Percentiles rank a stretch among this genome's conserved stretches.
phyloP scores from a whole-genome alignment of 2,113 vertebrate genomes.

The Coptodon bakossiorum region DNA sequence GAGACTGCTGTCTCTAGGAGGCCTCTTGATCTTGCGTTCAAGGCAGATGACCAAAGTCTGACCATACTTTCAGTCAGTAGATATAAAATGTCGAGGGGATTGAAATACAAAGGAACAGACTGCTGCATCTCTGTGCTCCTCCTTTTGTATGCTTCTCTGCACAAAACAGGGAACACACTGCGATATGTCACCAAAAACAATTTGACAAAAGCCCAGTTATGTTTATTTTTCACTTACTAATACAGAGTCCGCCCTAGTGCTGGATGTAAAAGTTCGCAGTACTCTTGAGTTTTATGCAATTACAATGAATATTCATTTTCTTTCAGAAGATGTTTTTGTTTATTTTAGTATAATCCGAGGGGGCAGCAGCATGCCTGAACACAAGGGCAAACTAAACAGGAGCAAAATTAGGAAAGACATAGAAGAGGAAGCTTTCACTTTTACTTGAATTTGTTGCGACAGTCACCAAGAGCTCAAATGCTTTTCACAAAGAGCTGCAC shows the following conservation, averaged over 20 bases:
- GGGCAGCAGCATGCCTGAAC: constrained; percentile 3
- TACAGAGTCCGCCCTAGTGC: background rate
- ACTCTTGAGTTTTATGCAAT: background rate
- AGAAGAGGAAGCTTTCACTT: constrained; percentile 12
- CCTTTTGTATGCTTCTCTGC: background rate
- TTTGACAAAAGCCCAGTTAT: background rate
- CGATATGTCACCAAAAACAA: background rate
- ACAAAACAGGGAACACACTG: background rate
- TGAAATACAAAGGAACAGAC: constrained; percentile 19
- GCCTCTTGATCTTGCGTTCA: background rate
- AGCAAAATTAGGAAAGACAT: constrained; percentile 18
- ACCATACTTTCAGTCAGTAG: constrained; percentile 13
- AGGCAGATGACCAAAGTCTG: constrained; percentile 34
- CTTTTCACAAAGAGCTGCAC: background rate
- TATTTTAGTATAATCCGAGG: constrained; percentile 3
- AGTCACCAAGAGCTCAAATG: background rate
- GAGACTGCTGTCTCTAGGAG: background rate
- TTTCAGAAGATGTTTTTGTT: constrained; percentile 14
- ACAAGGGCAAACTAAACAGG: constrained; percentile 12
- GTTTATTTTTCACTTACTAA: background rate
- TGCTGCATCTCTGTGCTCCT: background rate
- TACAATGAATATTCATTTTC: constrained; percentile 33
- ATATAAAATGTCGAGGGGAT: background rate
- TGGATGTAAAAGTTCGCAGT: background rate
- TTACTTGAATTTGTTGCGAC: constrained; percentile 8